A percentile compares a stretch with the other conserved stretches of the same genome.
Evolutionary conservation across 2,888 invertebrate species (phyloP).

Genomic region (Napeogenes inachia): DNA sequence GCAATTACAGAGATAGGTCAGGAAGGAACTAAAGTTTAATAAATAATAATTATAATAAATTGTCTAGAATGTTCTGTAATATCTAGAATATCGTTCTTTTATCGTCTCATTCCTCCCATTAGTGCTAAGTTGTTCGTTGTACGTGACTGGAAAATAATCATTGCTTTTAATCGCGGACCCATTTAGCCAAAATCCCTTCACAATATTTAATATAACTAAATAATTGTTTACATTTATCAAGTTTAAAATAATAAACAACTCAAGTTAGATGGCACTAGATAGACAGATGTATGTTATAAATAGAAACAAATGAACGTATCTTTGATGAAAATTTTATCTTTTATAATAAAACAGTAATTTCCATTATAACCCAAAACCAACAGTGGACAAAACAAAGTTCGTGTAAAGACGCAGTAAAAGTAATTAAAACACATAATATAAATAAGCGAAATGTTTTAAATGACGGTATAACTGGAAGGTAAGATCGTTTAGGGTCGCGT

Average conservation of each 20-base stretch:
- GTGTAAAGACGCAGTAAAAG: background rate
- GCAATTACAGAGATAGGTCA: too few relatives aligned
- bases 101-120: slow-evolving; percentile 46
- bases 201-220: too few relatives aligned
- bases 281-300: too few relatives aligned
- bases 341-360: too few relatives aligned
- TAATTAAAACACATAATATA: slow-evolving; percentile 3
- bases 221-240: too few relatives aligned
- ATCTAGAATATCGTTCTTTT: background rate
- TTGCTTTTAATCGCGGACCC: background rate
- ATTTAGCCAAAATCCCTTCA: background rate
- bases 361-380: background rate
- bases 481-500: slow-evolving; percentile 2
- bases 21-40: too few relatives aligned
- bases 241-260: too few relatives aligned
- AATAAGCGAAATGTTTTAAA: background rate
- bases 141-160: slow-evolving; percentile 2
- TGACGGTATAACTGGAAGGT: background rate
- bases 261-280: too few relatives aligned
- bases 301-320: too few relatives aligned
- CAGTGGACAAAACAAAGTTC: background rate
- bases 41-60: too few relatives aligned
- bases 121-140: slow-evolving; percentile 21
- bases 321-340: too few relatives aligned
- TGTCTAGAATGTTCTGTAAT: too few relatives aligned